Evolutionary conservation across 2,888 invertebrate species (phyloP).

Genomic region (Sinelater perroti): DNA sequence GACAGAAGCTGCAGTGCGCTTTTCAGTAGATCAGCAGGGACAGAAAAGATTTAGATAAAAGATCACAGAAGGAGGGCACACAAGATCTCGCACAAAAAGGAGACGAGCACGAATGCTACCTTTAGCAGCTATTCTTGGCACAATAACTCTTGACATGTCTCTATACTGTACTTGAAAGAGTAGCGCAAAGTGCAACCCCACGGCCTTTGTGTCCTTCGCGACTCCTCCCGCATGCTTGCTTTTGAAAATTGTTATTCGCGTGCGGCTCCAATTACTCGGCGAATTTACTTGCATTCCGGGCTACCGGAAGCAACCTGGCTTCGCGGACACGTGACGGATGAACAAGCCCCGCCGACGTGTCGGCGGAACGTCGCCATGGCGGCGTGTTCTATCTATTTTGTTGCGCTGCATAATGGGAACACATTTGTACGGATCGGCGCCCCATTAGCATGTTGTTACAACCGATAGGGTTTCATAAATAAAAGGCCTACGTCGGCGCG

Average conservation of each 20-base stretch:
- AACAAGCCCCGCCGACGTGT: slow-evolving; percentile 8
- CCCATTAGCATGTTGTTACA: slow-evolving; percentile 15
- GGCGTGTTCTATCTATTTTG: slow-evolving; percentile 9
- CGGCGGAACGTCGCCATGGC: neutral
- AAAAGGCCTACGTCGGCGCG: neutral
- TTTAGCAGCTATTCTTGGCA: slow-evolving; percentile 25
- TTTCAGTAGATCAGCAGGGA: too few species aligned
- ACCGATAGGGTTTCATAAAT: slow-evolving; percentile 2
- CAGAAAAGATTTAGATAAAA: slow-evolving; percentile 5
- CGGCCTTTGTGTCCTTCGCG: slow-evolving; percentile 2
- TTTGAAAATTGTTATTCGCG: neutral
- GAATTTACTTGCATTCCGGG: neutral
- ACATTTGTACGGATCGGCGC: slow-evolving; percentile 6
- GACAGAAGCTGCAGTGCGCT: too few species aligned
- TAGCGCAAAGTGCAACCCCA: slow-evolving; percentile 15
- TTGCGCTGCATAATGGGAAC: neutral
- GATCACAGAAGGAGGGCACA: neutral
- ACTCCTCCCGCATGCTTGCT: neutral
- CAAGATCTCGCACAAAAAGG: slow-evolving; percentile 6
- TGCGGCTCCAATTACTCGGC: neutral
- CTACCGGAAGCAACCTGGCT: neutral
- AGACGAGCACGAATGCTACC: slow-evolving; percentile 14
- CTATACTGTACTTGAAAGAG: slow-evolving; percentile 23
- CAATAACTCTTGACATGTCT: slow-evolving; percentile 26
- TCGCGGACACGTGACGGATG: neutral